These are phyloP conservation scores for Mus spretus DNA, from an alignment of 2,797 vertebrate species.

Conservation along the genomic window DNA sequence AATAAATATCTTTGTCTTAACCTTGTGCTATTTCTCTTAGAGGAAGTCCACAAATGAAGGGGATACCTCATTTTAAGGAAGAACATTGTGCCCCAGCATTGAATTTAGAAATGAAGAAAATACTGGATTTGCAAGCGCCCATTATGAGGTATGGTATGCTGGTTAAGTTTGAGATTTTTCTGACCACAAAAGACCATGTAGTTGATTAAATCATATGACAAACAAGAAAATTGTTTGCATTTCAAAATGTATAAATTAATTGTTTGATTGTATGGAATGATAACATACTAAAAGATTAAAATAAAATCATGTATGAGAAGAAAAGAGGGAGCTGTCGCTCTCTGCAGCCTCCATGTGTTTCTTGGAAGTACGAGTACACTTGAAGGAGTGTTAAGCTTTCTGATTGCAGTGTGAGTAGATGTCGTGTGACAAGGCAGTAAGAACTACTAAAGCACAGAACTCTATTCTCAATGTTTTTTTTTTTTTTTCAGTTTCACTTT, in stretches of 20 bases:
- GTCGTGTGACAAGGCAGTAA: constrained; percentile 31
- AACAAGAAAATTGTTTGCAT: constrained; percentile 42
- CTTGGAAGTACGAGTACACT: neutral
- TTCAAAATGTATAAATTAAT: constrained; percentile 43
- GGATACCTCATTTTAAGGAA: constrained; percentile 96
- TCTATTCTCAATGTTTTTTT: neutral
- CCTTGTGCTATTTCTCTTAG: constrained; percentile 86
- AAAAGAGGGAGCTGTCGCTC: constrained; percentile 32
- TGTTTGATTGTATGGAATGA: constrained; percentile 43
- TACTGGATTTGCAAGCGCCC: constrained; percentile 96
- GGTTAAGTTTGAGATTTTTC: constrained; percentile 59
- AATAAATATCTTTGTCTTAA: constrained; percentile 71
- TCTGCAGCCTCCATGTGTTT: constrained; percentile 25
- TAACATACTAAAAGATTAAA: constrained; percentile 23
- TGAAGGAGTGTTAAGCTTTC: constrained; percentile 39
- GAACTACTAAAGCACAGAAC: constrained; percentile 18
- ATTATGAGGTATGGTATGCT: constrained; percentile 93
- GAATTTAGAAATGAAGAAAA: constrained; percentile 97
- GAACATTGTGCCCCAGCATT: constrained; percentile 97
- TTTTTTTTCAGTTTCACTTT: constrained; percentile 30
- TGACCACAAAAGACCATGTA: neutral
- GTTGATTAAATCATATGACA: constrained; percentile 35
- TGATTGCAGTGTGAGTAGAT: constrained; percentile 28
- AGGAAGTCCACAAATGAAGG: constrained; percentile 95
- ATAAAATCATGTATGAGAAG: constrained; percentile 13